Percentiles rank a stretch among this genome's conserved stretches.
Conservation (phyloP, 2,888 invertebrate genomes). For the Synanthedon tipuliformis region DNA sequence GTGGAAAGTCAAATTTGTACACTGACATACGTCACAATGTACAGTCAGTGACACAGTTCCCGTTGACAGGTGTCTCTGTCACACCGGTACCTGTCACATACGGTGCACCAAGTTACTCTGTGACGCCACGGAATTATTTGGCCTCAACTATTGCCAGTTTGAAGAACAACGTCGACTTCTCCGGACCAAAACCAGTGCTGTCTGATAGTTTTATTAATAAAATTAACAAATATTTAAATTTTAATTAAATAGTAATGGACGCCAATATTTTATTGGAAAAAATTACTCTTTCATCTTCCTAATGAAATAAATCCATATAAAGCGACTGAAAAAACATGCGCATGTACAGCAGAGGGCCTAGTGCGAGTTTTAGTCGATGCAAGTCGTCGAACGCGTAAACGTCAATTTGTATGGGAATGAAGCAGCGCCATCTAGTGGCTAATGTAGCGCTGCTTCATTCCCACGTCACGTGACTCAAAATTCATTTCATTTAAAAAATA, state of each 20-base stretch:
- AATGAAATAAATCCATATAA: no score
- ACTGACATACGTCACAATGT: conserved; percentile 30
- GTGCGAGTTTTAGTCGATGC: no score
- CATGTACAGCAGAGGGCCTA: no score
- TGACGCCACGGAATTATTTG: conserved; percentile 21
- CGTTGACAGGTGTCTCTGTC: conserved; percentile 6
- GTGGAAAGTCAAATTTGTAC: conserved; percentile 27
- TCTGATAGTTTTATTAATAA: conserved; percentile 42
- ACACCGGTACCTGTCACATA: conserved; percentile 12
- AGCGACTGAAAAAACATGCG: no score
- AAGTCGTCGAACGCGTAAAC: no score
- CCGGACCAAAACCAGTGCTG: conserved; percentile 32
- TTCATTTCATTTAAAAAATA: no score
- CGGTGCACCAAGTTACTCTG: neutral
- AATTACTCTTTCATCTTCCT: no score
- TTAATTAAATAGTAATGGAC: conserved; percentile 11
- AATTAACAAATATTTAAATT: conserved; percentile 53
- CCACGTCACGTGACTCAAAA: no score
- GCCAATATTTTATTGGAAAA: no score
- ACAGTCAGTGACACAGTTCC: neutral
- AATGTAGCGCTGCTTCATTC: no score
- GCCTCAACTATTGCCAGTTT: conserved; percentile 43
- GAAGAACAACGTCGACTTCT: conserved; percentile 30
- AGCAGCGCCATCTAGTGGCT: no score
- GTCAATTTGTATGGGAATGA: no score